Conservation (phyloP, 2,888 invertebrate species). For the Drosophila hamatofila region DNA sequence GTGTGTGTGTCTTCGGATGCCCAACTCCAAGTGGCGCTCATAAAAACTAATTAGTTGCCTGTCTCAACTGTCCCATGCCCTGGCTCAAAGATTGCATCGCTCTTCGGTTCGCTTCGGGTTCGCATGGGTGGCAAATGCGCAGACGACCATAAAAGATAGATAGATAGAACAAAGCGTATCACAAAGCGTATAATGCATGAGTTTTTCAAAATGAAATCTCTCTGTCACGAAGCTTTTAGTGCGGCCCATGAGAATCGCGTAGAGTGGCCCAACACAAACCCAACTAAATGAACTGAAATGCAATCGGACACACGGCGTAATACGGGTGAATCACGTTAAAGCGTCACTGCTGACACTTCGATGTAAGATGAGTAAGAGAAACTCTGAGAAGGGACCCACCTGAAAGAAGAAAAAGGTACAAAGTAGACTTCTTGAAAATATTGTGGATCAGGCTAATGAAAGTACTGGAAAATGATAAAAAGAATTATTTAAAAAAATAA, state of each 20-base stretch:
- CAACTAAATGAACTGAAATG: constrained; percentile 9
- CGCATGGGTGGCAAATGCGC: constrained; percentile 69
- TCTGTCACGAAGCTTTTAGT: constrained; percentile 76
- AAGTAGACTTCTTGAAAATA: too few species aligned
- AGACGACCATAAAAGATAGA: constrained; percentile 63
- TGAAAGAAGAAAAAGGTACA: too few species aligned
- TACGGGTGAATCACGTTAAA: constrained; percentile 52
- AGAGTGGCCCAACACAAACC: background rate
- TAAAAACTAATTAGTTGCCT: constrained; percentile 79
- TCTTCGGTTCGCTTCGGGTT: constrained; percentile 50
- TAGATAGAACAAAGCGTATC: constrained; percentile 67
- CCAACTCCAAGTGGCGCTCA: constrained; percentile 61
- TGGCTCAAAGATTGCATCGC: constrained; percentile 31
- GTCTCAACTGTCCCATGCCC: constrained; percentile 11
- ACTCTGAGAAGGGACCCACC: background rate
- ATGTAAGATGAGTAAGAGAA: background rate
- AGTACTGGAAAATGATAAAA: background rate
- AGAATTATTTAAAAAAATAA: too few species aligned
- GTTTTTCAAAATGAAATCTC: constrained; percentile 62
- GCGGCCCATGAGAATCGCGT: constrained; percentile 22
- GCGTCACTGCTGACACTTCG: constrained; percentile 44
- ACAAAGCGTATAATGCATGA: constrained; percentile 45
- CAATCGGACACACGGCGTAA: constrained; percentile 38
- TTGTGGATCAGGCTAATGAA: too few species aligned
- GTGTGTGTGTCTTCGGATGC: constrained; percentile 2